These are phyloP conservation scores for Drosophila seguyi DNA, from an alignment of 1,140 invertebrate species.

Conservation along the genomic window DNA sequence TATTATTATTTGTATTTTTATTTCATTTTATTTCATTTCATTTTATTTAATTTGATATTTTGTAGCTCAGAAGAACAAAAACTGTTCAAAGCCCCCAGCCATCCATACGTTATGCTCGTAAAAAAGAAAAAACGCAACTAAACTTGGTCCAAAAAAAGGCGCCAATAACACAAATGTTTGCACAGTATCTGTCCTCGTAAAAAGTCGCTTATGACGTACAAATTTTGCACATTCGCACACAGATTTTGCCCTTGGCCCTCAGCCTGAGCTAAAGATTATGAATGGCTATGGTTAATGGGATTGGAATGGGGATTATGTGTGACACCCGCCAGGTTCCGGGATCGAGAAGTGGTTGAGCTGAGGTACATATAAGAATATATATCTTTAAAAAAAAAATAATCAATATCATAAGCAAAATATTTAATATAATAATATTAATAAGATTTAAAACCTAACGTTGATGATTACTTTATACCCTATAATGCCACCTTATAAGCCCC, in stretches of 20 bases:
- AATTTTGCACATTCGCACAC: slow-evolving; percentile 27
- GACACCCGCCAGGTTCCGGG: slow-evolving; percentile 12
- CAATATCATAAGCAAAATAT: too few species aligned
- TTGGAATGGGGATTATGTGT: slow-evolving; percentile 21
- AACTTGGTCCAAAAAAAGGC: slow-evolving; percentile 27
- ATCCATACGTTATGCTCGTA: slow-evolving; percentile 3
- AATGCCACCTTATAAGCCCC: not conserved
- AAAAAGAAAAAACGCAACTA: slow-evolving; percentile 10
- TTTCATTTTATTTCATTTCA: slow-evolving; percentile 14
- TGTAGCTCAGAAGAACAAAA: not conserved
- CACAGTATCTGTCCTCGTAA: slow-evolving; percentile 30
- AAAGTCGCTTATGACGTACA: slow-evolving; percentile 8
- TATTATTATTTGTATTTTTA: not conserved
- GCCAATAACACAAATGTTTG: slow-evolving; percentile 23
- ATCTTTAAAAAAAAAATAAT: not conserved
- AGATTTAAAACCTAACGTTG: not conserved
- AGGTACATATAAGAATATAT: not conserved
- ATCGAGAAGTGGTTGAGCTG: not conserved
- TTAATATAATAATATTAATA: not conserved
- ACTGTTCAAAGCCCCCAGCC: not conserved
- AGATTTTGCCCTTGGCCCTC: slow-evolving; percentile 30
- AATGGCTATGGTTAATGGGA: slow-evolving; percentile 26
- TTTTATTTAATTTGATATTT: slow-evolving; percentile 28
- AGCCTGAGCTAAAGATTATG: slow-evolving; percentile 31
- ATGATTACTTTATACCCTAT: not conserved